Percentiles rank a stretch among this genome's conserved stretches.
Conservation (phyloP, 2,797 vertebrate species). For the Clarias laeviceps region DNA sequence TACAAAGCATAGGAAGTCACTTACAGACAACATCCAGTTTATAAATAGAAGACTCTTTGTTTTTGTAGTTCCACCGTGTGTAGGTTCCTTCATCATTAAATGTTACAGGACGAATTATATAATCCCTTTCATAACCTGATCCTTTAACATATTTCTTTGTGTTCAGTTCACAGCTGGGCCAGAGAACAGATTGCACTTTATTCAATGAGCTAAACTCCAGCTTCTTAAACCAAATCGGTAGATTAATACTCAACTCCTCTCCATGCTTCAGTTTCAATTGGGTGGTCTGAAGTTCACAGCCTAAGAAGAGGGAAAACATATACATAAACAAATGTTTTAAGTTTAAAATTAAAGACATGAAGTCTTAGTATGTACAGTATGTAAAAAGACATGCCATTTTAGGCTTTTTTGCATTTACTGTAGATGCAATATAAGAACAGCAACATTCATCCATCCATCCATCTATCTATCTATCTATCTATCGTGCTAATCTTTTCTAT, state of each 20-base stretch:
- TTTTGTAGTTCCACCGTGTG: conserved; percentile 59
- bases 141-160: conserved; percentile 56
- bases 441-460: neutral
- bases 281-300: conserved; percentile 2
- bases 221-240: conserved; percentile 56
- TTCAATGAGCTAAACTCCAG: conserved; percentile 61
- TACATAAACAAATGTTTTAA: neutral
- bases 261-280: neutral
- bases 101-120: conserved; percentile 53
- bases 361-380: neutral
- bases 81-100: conserved; percentile 69
- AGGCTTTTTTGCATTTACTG: neutral
- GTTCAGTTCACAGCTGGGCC: neutral
- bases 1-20: conserved; percentile 40
- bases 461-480: no score
- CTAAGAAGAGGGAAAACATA: neutral
- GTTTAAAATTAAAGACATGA: neutral
- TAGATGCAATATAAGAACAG: neutral
- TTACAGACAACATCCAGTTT: conserved; percentile 63
- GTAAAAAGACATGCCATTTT: neutral
- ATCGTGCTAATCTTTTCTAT: no score
- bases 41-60: conserved; percentile 56
- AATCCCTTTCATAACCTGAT: conserved; percentile 58
- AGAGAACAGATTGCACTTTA: neutral
- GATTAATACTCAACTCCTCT: conserved; percentile 62